Base-by-base conservation (phyloP, 2,888 invertebrate species). In the Chloroclysta siterata region DNA sequence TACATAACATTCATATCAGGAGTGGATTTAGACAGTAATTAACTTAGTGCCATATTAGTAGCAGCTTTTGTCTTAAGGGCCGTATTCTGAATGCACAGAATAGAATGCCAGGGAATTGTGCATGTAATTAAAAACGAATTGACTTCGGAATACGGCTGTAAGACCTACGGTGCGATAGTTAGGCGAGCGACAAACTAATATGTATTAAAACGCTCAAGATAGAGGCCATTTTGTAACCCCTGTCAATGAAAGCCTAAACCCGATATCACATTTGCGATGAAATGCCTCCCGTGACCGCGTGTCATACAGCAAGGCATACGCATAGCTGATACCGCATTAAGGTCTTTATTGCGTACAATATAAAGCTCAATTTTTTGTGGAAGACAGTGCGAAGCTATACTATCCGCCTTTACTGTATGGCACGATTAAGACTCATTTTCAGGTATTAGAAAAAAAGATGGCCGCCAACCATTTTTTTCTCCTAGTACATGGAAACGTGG, bases 181-280 rank as follows among this genome's bases (percentile, higher is more conserved):
- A 82, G 76, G 80, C 79, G 65, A 74, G 72, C 62, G 65, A 55
- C 59, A 15, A 60, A 65, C 41, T 28, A 39, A 60, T 50, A 53
- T 46, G 51, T 71, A 69, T 64, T 72, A 70, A 47, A 15, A 53
- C 65, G 58, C 42, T 41, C 61, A 61, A 59, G 70, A 70, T 57
- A 60, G 60, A 69, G 70, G 70, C 69, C 67, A 59, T 64, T 63
- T 53, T 41, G 8, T 41, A 60, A 47, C 55, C 41, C 64, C 3
- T 74, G 87, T 87, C 88, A 90, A 90, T 89, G 89, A 90, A 83
- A 88, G 89, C 87, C 89, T 89, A 89, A 90, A 89, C 85, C 90
- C 89, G 77, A 77, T 86, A 85, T 85, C 83, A 87, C 87, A 87
- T 85, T 84, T 80, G 78, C 76, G 76, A 79, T 75, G 75, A 85